phyloP scores from a whole-genome alignment of 2,797 vertebrate species.

The Distichodus sexfasciatus region DNA sequence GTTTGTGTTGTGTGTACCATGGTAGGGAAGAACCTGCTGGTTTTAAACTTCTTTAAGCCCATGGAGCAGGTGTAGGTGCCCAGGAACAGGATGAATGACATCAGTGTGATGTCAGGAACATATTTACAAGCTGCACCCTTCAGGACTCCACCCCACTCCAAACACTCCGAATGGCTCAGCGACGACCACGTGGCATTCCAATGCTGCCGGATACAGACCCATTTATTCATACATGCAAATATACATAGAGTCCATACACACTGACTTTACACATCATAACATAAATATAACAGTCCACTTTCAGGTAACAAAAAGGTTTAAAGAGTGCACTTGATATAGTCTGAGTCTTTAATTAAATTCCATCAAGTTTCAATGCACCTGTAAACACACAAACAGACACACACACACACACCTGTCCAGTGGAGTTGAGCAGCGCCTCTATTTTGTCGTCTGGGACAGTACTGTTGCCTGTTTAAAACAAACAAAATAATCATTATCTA shows the following conservation, averaged over 20 bases:
- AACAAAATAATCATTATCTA: neutral
- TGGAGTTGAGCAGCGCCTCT: constrained; percentile 58
- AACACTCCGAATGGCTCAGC: constrained; percentile 79
- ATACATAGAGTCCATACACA: neutral
- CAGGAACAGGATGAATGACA: constrained; percentile 96
- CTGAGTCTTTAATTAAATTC: too few relatives aligned
- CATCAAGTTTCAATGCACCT: constrained; percentile 73
- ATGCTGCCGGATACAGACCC: constrained; percentile 62
- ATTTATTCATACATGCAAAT: neutral
- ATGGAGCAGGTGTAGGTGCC: constrained; percentile 96
- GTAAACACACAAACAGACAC: constrained; percentile 14
- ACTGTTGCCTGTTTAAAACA: constrained; percentile 61
- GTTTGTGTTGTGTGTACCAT: constrained; percentile 74
- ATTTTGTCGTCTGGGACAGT: constrained; percentile 49
- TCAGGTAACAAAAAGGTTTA: too few relatives aligned
- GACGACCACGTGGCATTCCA: constrained; percentile 81
- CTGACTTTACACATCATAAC: neutral
- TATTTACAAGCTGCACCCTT: constrained; percentile 80
- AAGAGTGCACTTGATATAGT: too few relatives aligned
- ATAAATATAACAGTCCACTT: too few relatives aligned
- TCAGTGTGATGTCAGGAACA: constrained; percentile 94
- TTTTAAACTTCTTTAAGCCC: constrained; percentile 97
- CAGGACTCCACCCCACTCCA: constrained; percentile 75
- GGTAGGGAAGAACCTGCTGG: constrained; percentile 95
- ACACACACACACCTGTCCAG: constrained; percentile 62